phyloP scores from a whole-genome alignment of 23 tunicate species.

The Clavelina lepadiformis region DNA sequence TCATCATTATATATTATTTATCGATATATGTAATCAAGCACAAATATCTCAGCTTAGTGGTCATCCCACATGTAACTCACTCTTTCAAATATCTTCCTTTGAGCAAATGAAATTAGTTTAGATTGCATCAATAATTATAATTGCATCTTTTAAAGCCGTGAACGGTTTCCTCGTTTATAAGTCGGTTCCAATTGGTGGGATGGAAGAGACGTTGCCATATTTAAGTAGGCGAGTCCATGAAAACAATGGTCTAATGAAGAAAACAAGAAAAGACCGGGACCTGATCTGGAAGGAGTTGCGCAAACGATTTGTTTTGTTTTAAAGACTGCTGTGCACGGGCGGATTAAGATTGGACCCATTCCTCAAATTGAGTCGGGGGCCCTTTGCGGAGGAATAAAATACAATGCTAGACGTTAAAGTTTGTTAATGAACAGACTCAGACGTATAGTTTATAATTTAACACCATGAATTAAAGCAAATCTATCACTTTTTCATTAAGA shows the following conservation, averaged over 20 bases:
- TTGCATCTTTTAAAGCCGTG: slow-evolving; percentile 8
- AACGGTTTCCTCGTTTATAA: slow-evolving; percentile 42
- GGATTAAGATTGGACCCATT: too few relatives aligned
- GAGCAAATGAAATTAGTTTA: not conserved
- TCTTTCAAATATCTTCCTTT: not conserved
- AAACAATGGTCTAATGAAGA: slow-evolving; percentile 33
- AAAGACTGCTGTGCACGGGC: too few relatives aligned
- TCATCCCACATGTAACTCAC: not conserved
- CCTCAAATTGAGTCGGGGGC: too few relatives aligned
- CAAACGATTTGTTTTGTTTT: slow-evolving; percentile 10
- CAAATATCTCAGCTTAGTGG: too few relatives aligned
- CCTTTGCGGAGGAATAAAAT: too few relatives aligned
- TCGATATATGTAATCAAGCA: too few relatives aligned
- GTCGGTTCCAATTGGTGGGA: slow-evolving; percentile 49
- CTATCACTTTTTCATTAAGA: too few relatives aligned
- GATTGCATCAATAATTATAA: not conserved
- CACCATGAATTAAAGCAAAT: too few relatives aligned
- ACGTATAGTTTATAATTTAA: too few relatives aligned
- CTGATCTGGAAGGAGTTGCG: slow-evolving; percentile 22
- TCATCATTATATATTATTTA: too few relatives aligned
- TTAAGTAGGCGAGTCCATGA: slow-evolving; percentile 46
- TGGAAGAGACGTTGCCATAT: slow-evolving; percentile 61
- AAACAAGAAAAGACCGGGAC: slow-evolving; percentile 23
- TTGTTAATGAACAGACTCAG: too few relatives aligned
- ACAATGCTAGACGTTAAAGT: too few relatives aligned